Base-by-base conservation (phyloP, 1,140 invertebrate species). In the Druon quercuslanigerum region DNA sequence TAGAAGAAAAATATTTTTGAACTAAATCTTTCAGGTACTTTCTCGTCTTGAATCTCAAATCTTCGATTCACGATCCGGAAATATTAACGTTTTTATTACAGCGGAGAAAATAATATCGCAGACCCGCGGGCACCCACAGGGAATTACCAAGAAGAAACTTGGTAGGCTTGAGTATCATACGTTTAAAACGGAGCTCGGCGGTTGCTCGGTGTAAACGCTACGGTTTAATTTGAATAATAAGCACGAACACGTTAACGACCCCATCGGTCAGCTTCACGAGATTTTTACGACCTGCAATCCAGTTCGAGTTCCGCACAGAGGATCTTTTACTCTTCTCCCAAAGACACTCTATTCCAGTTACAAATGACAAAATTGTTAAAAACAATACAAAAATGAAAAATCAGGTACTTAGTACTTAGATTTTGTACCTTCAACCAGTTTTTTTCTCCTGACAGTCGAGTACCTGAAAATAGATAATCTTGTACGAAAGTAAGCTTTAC, bases 151-250 rank as follows among this genome's bases (percentile, higher is more conserved):
- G 75, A 80, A 77, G 66, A 56, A 76, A 75, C 71, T 60, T 70
- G 75, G 73, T 66, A 72, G 75, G 73, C 76, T 78, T 72, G 72
- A 78, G 81, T 56, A 80, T 76, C 25, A 74, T 77, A 71, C 78
- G 78, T 77, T 79, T 76, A 76, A 77, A 77, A 66, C 77, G 77
- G 71, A 78, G 78, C 70, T 72, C 72, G 74, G 74, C 75, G 52
- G 75, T 54, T 66, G 60, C 72, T 52, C 40, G 71, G 76, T 74
- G 50, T 81, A 80, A 82, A 81, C 79, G 79, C 77, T 73, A 76
- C 80, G 82, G 81, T 86, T 86, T 84, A 82, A 86, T 86, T 86
- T 83, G 85, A 86, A 86, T 86, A 86, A 86, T 86, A 86, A 84
- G 83, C 75, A 81, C 79, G 80, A 82, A 78, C 75, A 78, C 83